Base-by-base conservation (phyloP, 2,888 invertebrate species). In the Heliconius erato region DNA sequence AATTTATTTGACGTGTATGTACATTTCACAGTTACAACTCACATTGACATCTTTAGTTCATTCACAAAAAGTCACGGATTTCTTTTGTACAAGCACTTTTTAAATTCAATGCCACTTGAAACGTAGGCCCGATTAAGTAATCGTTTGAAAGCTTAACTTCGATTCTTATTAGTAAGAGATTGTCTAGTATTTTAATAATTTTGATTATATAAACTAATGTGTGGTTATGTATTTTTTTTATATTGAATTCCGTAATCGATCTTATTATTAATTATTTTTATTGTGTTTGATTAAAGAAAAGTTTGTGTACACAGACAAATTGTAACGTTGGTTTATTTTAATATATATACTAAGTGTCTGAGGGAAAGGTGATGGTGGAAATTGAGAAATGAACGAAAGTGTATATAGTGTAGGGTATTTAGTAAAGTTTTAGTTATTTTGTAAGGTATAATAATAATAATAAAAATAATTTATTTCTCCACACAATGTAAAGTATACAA, bases 111-210 rank as follows among this genome's bases (percentile, higher is more conserved):
- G 74, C 59, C 74, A 59, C 32, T 74, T 59, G 32, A 59, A 32
- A 54, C 23, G 59, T 59, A 74, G 59, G 74, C 74, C 14, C 74
- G 74, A 59, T 74, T 74, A 74, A 74, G 74, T 74, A 74, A 74
- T 74, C 59, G 32, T 59, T 74, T 32, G 54, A 32, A 59, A 74
- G 54, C 23, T 74, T 59, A 74, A 32, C 59, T 35, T 32, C 74
- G 32, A 59, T 74, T 32, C 59, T 74, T n/a, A 2, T 59, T 32
- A 59, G 32, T 32, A 54, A 59, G 32, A 59, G 54, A 74, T 74
- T 74, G 74, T 74, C 23, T 2, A 59, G n/a, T 74, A 14, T 74
- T 32, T 74, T 32, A 32, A 74, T 28, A 5, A 32, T 32, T 0
- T 23, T 35, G 59, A n/a, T 59, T 59, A 74, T 59, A 32, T 19